A percentile compares a stretch with the other conserved stretches of the same genome.
These are phyloP conservation scores for Nymphalis urticae DNA, from an alignment of 2,888 invertebrate species.

Conservation along the genomic window DNA sequence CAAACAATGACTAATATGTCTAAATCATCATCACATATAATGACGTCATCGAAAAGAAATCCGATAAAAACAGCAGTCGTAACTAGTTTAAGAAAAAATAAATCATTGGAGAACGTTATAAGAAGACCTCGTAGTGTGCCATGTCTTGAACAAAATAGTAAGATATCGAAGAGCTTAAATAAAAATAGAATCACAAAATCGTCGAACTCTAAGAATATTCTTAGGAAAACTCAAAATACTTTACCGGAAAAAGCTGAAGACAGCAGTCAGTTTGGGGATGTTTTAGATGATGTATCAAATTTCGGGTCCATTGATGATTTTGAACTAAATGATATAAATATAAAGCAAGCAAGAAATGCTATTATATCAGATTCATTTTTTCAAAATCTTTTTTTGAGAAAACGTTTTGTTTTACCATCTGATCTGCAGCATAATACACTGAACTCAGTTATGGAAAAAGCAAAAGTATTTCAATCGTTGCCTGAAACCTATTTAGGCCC, in stretches of 20 bases:
- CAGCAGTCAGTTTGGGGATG: slow-evolving; percentile 67
- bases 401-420: slow-evolving; percentile 52
- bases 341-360: slow-evolving; percentile 81
- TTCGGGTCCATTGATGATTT: slow-evolving; percentile 58
- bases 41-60: slow-evolving; percentile 51
- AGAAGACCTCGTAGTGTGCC: slow-evolving; percentile 62
- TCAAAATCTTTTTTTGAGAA: slow-evolving; percentile 85
- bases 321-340: slow-evolving; percentile 64
- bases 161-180: slow-evolving; percentile 58
- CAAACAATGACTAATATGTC: slow-evolving; percentile 55
- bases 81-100: slow-evolving; percentile 71
- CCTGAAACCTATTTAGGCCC: slow-evolving; percentile 64
- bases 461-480: slow-evolving; percentile 84
- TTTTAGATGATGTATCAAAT: slow-evolving; percentile 63
- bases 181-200: slow-evolving; percentile 51
- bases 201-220: slow-evolving; percentile 49
- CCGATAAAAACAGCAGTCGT: slow-evolving; percentile 67
- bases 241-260: slow-evolving; percentile 52
- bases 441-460: slow-evolving; percentile 83
- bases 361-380: slow-evolving; percentile 85
- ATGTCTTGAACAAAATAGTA: slow-evolving; percentile 65
- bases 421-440: slow-evolving; percentile 73
- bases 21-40: slow-evolving; percentile 63
- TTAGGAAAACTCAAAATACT: slow-evolving; percentile 32
- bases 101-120: slow-evolving; percentile 59